These are phyloP conservation scores for Endotricha flammealis DNA, from an alignment of 2,888 invertebrate species.

Conservation along the genomic window DNA sequence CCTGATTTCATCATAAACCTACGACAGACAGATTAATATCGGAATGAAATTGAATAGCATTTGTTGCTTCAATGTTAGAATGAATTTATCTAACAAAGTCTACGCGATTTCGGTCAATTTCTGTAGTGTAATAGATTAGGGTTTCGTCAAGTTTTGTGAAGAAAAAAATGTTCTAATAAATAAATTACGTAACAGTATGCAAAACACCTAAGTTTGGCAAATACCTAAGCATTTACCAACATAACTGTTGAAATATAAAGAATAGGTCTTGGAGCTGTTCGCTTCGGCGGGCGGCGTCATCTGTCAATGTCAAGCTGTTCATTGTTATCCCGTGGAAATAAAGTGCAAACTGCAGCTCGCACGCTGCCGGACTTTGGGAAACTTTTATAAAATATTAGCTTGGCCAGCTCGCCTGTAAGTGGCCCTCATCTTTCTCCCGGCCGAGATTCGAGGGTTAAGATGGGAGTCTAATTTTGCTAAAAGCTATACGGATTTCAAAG, in stretches of 20 bases:
- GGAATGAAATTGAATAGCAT: too few species aligned
- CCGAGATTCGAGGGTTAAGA: conserved; percentile 2
- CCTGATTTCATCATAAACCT: too few species aligned
- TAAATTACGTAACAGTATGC: too few species aligned
- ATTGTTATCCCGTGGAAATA: conserved; percentile 60
- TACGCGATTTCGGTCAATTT: too few species aligned
- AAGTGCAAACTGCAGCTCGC: conserved; percentile 42
- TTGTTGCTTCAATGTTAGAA: too few species aligned
- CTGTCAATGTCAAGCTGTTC: conserved; percentile 55
- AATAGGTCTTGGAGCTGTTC: conserved; percentile 11
- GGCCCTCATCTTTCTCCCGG: conserved; percentile 3
- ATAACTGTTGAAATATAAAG: conserved; percentile 10
- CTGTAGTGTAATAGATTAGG: too few species aligned
- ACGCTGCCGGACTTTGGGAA: conserved; percentile 33
- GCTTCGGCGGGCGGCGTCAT: conserved; percentile 30
- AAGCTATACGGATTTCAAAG: background rate
- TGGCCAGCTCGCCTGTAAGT: conserved; percentile 16
- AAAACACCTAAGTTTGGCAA: too few species aligned
- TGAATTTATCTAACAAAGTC: too few species aligned
- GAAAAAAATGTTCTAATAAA: too few species aligned
- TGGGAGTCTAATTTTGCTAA: conserved; percentile 4
- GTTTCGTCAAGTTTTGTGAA: too few species aligned
- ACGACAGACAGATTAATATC: too few species aligned
- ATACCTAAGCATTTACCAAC: too few species aligned
- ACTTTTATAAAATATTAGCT: conserved; percentile 55